Base-by-base conservation (phyloP, 2,888 invertebrate species). In the Tiphia femorata region DNA sequence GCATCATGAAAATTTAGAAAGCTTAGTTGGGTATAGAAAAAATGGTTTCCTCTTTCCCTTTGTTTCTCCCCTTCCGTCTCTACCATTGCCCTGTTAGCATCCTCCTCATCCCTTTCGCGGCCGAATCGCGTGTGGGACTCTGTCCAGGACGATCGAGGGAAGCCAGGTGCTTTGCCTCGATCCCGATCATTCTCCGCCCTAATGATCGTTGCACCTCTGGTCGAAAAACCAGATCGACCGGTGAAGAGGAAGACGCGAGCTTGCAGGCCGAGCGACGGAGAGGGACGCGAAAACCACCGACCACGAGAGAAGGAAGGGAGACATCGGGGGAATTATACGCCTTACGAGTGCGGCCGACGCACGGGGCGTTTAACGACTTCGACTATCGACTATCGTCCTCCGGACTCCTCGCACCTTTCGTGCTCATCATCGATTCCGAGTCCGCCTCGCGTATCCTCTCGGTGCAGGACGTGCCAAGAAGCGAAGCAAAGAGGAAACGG, bases 151-250 rank as follows among this genome's bases (percentile, higher is more conserved):
- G 49, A 60, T 56, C 53, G 62, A n/a, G n/a, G n/a, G 33, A 35
- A 8, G 70, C 70, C 75, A 76, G 75, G 70, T 75, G 75, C 66
- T 61, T 35, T 46, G 55, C 57, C 42, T 59, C 61, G 66, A 68
- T 68, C 55, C 43, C 27, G 63, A 68, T 68, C 66, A 53, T 67
- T 69, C 58, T 49, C 64, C 65, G 69, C 70, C 65, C 66, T 65
- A 72, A 72, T 75, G 61, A 74, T 59, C 67, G 64, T 50, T 62
- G 67, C 58, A 62, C 61, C 62, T 35, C 21, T 49, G 50, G 21
- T 19, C 44, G 27, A 49, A 42, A 53, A 51, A 27, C 7, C 40
- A 10, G 41, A 51, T 46, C 50, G 47, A n/a, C 46, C 49, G 33
- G 49, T 17, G 30, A 33, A 17, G 14, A 25, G 29, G 29, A 42